Conservation (phyloP, 2,888 invertebrate genomes). For the Ichneumoninae sp. region DNA sequence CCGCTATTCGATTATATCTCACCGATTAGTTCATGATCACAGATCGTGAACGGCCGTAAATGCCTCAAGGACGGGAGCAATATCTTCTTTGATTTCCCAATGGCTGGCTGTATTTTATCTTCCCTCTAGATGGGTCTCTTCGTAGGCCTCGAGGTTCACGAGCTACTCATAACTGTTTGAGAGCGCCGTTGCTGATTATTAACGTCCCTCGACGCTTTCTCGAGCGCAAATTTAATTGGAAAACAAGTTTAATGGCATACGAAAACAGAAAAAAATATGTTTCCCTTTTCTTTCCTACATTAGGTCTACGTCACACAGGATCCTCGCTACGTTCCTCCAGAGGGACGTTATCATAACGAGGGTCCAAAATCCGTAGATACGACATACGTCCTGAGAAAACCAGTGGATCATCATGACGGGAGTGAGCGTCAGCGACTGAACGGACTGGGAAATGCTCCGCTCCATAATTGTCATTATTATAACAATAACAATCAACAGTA, state of each 20-base stretch:
- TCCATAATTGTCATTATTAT: conserved; percentile 13
- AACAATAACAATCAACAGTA: background rate
- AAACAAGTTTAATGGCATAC: too few species aligned
- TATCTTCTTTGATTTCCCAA: conserved; percentile 34
- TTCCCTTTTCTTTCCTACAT: conserved; percentile 35
- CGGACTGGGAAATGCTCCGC: conserved; percentile 42
- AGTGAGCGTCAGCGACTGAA: conserved; percentile 37
- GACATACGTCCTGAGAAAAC: conserved; percentile 86
- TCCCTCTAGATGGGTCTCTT: background rate
- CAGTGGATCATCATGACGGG: conserved; percentile 69
- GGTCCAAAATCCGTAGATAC: conserved; percentile 86
- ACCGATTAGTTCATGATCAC: conserved; percentile 37
- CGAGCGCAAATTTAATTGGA: conserved; percentile 2
- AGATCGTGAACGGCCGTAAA: conserved; percentile 46
- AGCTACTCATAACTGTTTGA: background rate
- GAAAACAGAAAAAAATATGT: background rate
- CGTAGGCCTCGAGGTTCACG: background rate
- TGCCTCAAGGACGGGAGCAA: conserved; percentile 38
- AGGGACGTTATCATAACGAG: conserved; percentile 84
- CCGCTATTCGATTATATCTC: conserved; percentile 25
- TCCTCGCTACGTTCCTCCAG: conserved; percentile 85
- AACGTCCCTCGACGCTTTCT: background rate
- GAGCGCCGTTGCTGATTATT: conserved; percentile 21
- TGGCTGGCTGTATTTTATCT: background rate
- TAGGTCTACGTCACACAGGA: conserved; percentile 85